These are phyloP conservation scores for Heterotilapia buettikoferi DNA, from an alignment of 2,113 vertebrate genomes.

Conservation along the genomic window DNA sequence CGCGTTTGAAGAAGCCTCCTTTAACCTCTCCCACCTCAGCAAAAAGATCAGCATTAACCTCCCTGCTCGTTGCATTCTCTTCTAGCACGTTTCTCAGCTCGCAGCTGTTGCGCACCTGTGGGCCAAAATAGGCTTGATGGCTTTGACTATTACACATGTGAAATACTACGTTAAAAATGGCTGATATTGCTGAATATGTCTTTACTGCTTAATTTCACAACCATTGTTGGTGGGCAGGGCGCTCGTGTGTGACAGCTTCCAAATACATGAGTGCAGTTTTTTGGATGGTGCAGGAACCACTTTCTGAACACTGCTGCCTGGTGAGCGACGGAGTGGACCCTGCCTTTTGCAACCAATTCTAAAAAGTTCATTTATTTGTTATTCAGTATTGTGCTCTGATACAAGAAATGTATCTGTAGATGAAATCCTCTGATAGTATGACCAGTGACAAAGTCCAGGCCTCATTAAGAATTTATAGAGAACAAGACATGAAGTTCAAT, in stretches of 20 bases:
- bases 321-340: no score
- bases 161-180: background rate
- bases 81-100: background rate
- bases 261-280: background rate
- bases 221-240: background rate
- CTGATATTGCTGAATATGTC: background rate
- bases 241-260: background rate
- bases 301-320: no score
- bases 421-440: background rate
- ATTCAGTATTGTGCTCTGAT: background rate
- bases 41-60: background rate
- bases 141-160: background rate
- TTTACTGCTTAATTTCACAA: background rate
- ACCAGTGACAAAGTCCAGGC: background rate
- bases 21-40: background rate
- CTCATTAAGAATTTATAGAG: background rate
- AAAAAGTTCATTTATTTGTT: background rate
- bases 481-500: background rate
- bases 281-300: background rate
- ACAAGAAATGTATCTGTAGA: background rate
- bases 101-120: background rate
- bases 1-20: background rate
- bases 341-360: background rate
- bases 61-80: background rate
- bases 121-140: background rate